phyloP scores from a whole-genome alignment of 2,888 invertebrate genomes.

The Chrysolina oricalcia region DNA sequence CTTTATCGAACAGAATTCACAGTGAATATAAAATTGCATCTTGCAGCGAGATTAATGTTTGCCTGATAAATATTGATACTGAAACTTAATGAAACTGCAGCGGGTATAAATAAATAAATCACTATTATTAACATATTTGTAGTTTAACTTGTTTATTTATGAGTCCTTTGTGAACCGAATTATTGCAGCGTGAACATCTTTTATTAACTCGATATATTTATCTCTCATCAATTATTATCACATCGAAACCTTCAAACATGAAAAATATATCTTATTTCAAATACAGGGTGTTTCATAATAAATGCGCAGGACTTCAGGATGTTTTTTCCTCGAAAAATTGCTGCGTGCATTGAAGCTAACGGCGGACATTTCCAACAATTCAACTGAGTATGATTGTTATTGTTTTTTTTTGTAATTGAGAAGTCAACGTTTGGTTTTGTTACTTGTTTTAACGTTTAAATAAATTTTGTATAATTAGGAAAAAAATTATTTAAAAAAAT shows the following conservation, averaged over 20 bases:
- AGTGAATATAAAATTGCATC: not conserved
- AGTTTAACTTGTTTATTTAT: not conserved
- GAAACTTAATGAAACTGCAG: not conserved
- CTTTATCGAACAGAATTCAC: not conserved
- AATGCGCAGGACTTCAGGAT: too few species aligned
- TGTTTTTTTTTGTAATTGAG: too few species aligned
- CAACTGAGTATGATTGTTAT: too few species aligned
- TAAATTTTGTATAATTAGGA: too few species aligned
- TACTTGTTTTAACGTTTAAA: too few species aligned
- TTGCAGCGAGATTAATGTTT: not conserved
- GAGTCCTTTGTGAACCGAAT: not conserved
- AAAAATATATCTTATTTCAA: not conserved
- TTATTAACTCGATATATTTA: slow-evolving; percentile 5
- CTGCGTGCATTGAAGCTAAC: too few species aligned
- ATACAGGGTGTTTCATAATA: too few species aligned
- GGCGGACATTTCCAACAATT: too few species aligned
- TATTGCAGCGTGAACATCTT: not conserved
- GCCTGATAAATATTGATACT: not conserved
- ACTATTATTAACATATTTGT: slow-evolving; percentile 5
- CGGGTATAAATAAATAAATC: not conserved
- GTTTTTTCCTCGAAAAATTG: too few species aligned
- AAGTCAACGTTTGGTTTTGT: too few species aligned
- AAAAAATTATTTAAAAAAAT: too few species aligned
- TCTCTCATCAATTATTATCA: not conserved
- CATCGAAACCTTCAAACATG: not conserved